These are phyloP conservation scores for Palythoa grandiflora DNA, from an alignment of 92 coral and sea anemone species.

Conservation along the genomic window DNA sequence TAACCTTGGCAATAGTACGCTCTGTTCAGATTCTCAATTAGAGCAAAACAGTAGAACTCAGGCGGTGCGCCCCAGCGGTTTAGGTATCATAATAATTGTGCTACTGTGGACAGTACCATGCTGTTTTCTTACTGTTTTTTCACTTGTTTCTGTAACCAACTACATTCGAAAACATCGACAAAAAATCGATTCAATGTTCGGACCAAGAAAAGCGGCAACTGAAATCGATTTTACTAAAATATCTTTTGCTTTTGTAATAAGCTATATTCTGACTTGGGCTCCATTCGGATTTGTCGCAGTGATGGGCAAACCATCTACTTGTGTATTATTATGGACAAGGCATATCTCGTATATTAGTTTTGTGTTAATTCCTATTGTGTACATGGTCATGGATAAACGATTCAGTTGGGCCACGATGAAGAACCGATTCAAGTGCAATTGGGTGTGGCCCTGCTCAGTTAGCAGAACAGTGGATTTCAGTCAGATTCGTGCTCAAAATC, in stretches of 20 bases:
- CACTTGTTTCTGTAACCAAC: not conserved
- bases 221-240: slow-evolving; percentile 1
- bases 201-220: not conserved
- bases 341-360: not conserved
- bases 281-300: not conserved
- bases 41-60: not conserved
- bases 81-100: not conserved
- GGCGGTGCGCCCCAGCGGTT: not conserved
- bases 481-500: not conserved
- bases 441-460: not conserved
- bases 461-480: not conserved
- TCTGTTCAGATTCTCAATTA: not conserved
- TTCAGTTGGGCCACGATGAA: not conserved
- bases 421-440: not conserved
- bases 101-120: not conserved
- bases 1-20: not conserved
- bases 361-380: not conserved
- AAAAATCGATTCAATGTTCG: not conserved
- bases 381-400: slow-evolving; percentile 1
- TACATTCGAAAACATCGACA: slow-evolving; percentile 1
- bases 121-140: not conserved
- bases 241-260: not conserved
- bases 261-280: not conserved
- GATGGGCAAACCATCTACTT: not conserved
- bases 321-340: not conserved